Conservation (phyloP, 2,113 vertebrate genomes). For the Pontoporia blainvillei region DNA sequence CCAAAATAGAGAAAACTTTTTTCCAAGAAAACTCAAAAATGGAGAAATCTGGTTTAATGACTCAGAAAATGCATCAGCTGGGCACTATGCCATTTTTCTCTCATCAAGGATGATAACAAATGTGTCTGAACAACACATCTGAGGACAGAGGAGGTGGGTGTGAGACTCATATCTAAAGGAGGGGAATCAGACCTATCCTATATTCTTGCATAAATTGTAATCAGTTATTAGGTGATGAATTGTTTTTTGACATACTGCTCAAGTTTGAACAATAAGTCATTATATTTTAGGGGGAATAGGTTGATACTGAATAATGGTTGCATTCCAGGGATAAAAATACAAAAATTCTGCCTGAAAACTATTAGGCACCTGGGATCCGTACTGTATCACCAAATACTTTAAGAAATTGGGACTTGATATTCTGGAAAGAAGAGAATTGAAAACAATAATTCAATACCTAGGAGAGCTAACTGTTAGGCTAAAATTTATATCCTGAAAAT, state of each 20-base stretch:
- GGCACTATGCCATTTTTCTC: constrained; percentile 34
- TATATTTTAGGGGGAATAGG: too few species aligned
- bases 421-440: not conserved
- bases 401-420: constrained; percentile 19
- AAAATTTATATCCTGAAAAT: not conserved
- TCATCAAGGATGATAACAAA: constrained; percentile 60
- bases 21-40: constrained; percentile 31
- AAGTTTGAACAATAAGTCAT: constrained; percentile 46
- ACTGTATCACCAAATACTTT: not conserved
- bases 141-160: constrained; percentile 53
- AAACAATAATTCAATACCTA: not conserved
- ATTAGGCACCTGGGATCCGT: not conserved
- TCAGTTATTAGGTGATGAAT: constrained; percentile 53
- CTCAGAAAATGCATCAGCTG: constrained; percentile 61
- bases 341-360: constrained; percentile 43
- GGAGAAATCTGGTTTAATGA: constrained; percentile 67
- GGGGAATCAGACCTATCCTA: constrained; percentile 42
- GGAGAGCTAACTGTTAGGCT: not conserved
- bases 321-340: not conserved
- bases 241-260: constrained; percentile 49
- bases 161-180: constrained; percentile 59
- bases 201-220: constrained; percentile 67
- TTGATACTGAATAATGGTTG: not conserved
- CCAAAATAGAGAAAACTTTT: constrained; percentile 36
- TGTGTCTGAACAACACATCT: constrained; percentile 41